phyloP scores from a whole-genome alignment of 2,888 invertebrate species.

The Trachelus troglodyta region DNA sequence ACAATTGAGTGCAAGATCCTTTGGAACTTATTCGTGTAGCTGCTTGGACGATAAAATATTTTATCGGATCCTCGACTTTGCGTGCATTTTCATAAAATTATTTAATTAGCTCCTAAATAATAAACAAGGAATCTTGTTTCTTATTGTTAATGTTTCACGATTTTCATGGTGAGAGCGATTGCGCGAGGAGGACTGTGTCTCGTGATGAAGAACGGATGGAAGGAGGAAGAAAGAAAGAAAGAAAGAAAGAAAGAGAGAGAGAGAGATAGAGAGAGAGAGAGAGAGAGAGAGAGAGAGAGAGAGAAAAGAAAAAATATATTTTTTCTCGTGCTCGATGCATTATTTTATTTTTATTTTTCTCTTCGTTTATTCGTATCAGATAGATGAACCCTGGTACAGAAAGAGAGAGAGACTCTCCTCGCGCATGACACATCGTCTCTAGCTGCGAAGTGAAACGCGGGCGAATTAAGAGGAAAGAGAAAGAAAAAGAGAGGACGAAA shows the following conservation, averaged over 20 bases:
- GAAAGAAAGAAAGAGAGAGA: not conserved
- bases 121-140: not conserved
- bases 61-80: not conserved
- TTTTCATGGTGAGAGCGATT: not conserved
- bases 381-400: constrained; percentile 22
- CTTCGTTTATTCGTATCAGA: constrained; percentile 10
- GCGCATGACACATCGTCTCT: constrained; percentile 17
- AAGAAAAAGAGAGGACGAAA: constrained; percentile 3
- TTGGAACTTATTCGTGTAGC: not conserved
- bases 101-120: not conserved
- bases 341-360: constrained; percentile 9
- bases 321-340: constrained; percentile 8
- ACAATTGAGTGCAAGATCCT: not conserved
- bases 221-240: constrained; percentile 2
- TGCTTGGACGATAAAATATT: not conserved
- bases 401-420: constrained; percentile 27
- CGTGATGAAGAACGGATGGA: constrained; percentile 20
- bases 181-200: constrained; percentile 3
- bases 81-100: not conserved
- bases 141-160: not conserved
- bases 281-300: too few relatives aligned
- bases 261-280: not conserved
- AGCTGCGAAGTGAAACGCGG: not conserved
- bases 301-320: not conserved
- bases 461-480: constrained; percentile 1